Percentiles rank a stretch among this genome's conserved stretches.
These are phyloP conservation scores for Agonum fuliginosum DNA, from an alignment of 2,888 invertebrate species.

Conservation along the genomic window DNA sequence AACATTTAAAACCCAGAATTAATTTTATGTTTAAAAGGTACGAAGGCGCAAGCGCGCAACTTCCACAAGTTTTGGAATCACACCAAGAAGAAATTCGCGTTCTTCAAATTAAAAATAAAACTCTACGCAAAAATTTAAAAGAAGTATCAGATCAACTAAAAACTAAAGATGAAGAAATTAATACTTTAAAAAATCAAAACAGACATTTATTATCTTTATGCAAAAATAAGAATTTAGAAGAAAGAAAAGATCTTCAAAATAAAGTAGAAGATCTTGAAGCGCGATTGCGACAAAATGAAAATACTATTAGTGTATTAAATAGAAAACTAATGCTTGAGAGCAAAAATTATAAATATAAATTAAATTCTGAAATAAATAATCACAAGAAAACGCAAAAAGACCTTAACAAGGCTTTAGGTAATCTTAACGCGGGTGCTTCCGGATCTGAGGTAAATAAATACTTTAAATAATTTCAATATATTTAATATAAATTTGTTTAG, in stretches of 20 bases:
- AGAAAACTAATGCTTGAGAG: constrained; percentile 82
- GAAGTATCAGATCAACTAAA: constrained; percentile 80
- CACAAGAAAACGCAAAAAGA: constrained; percentile 83
- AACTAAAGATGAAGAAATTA: constrained; percentile 81
- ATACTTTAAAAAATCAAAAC: constrained; percentile 80
- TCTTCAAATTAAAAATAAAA: constrained; percentile 82
- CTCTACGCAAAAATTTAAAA: constrained; percentile 78
- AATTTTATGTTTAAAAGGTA: constrained; percentile 72
- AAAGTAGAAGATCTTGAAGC: constrained; percentile 77
- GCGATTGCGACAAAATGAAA: constrained; percentile 77
- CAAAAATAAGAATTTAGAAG: constrained; percentile 83
- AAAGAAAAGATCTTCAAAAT: constrained; percentile 83
- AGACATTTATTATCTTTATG: constrained; percentile 82
- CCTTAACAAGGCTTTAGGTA: constrained; percentile 78
- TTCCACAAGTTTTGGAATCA: constrained; percentile 84
- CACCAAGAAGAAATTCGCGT: constrained; percentile 86
- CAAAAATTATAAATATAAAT: constrained; percentile 83
- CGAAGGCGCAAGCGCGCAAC: constrained; percentile 85
- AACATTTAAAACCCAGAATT: neutral
- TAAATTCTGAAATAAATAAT: constrained; percentile 81
- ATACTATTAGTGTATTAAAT: constrained; percentile 79
- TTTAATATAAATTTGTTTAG: constrained; percentile 14
- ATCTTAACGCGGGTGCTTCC: constrained; percentile 77
- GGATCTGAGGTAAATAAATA: constrained; percentile 76
- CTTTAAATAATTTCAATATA: constrained; percentile 56